Base-by-base conservation (phyloP, 2,797 vertebrate genomes). In the Crax fasciolata region DNA sequence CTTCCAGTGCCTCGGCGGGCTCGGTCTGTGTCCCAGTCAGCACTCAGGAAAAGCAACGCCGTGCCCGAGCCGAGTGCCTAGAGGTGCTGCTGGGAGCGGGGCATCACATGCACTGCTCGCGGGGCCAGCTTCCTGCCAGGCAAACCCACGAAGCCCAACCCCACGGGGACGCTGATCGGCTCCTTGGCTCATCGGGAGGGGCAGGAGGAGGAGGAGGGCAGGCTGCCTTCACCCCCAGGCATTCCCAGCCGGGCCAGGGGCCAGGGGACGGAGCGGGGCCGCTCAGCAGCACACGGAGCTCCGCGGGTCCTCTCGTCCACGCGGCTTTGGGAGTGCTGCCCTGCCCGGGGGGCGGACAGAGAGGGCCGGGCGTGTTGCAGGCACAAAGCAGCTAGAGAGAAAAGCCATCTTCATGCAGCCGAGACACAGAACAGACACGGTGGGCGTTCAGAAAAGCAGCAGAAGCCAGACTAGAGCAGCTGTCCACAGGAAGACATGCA, bases 401-500 rank as follows among this genome's bases (percentile, higher is more conserved):
- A 87, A 94, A 68, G 15, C 41, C 84, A 51, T 97, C 97, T 96
- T 97, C 97, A 96, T 96, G 97, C 98, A 97, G 97, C 91, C 2
- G 57, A 93, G 96, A 71, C 93, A 89, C 94, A 92, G 48, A 94
- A 78, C 91, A 91, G 95, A 91, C 96, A 96, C 65, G 28, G 52
- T 3, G 74, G 96, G 74, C 70, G 51, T 35, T 92, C 52, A 18
- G 59, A 84, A 71, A 93, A 90, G 96, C 84, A 92, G 96, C 94
- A 82, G 94, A 75, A 97, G 93, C 93, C 84, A 81, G 90, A 43
- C 79, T 51, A 95, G 85, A 96, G 83, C 86, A 70, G 97, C 97
- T 89, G 96, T 79, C 96, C 94, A 30, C 62, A 11, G 95, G 96
- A 96, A 93, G 86, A 97, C 97, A 98, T 97, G 96, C 98, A 97